Percentiles rank a stretch among this genome's conserved stretches.
These are phyloP conservation scores for Thelaira solivaga DNA, from an alignment of 2,888 invertebrate species.

Conservation along the genomic window DNA sequence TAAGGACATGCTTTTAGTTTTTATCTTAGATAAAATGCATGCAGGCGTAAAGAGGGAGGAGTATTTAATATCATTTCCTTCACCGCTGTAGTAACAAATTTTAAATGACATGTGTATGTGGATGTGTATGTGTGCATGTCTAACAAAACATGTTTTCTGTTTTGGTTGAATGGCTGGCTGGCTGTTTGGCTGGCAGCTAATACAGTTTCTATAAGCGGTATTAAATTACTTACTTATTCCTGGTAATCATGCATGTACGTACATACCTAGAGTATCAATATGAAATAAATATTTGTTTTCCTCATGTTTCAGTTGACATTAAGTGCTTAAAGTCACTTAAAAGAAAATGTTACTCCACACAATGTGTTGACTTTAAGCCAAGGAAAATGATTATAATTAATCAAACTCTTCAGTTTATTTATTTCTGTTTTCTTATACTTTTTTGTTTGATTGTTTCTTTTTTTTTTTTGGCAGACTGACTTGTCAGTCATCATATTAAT, in stretches of 20 bases:
- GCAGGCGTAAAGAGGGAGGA: too few relatives aligned
- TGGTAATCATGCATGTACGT: background rate
- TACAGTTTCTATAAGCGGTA: background rate
- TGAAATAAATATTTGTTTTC: background rate
- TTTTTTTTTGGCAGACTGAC: background rate
- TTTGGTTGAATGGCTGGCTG: background rate
- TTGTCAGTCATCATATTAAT: conserved; percentile 19
- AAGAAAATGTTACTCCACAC: background rate
- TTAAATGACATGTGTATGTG: too few relatives aligned
- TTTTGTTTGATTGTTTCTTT: too few relatives aligned
- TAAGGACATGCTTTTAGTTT: too few relatives aligned
- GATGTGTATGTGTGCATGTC: conserved; percentile 4
- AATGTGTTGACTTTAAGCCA: background rate
- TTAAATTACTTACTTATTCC: background rate
- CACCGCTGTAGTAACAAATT: too few relatives aligned
- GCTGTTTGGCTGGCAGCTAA: too few relatives aligned
- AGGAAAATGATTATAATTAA: conserved; percentile 45
- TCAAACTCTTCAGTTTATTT: conserved; percentile 3
- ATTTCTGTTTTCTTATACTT: too few relatives aligned
- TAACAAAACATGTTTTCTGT: background rate
- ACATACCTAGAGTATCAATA: too few relatives aligned
- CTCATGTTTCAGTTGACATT: background rate
- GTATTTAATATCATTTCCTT: too few relatives aligned
- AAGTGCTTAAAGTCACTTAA: background rate
- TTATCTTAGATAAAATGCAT: too few relatives aligned